Base-by-base conservation (phyloP, 2,888 invertebrate species). In the Blomia tropicalis region DNA sequence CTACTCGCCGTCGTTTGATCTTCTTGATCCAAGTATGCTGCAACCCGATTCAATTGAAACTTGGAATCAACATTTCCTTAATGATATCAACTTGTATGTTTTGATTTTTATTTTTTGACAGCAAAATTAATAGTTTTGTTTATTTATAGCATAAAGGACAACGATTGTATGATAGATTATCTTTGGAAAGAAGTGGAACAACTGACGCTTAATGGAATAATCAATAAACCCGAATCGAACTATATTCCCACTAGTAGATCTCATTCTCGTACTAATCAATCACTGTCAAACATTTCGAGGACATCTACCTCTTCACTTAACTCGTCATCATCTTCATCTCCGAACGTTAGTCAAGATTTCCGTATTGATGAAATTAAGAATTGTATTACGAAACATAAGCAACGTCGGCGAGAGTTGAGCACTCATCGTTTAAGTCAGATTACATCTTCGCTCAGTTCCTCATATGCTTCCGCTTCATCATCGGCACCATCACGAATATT, bases 151-250 rank as follows among this genome's bases (percentile, higher is more conserved):
- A 56, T 56, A 4, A 56, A 56, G 29, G 29, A 27, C 30, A 56
- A 56, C 31, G 56, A 56, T 25, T n/a, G 14, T 14, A 56, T 56
- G 56, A 56, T 22, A 3, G 56, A 56, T 25, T 30, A 11, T 19
- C 23, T 56, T 14, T 56, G 56, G 56, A 56, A 56, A 36, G 56
- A 56, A 36, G 56, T 56, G 3, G 56, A 56, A 36, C 19, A n/a
- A 36, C 25, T 56, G 56, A 56, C 56, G 23, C 2, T 56, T 11
- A 47, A n/a, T 47, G 51, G 7, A n/a, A n/a, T n/a, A 22, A 7
- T 47, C 11, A 47, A 47, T 19, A 7, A n/a, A 47, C 7, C 51
- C 23, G 22, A 22, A 7, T 47, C 51, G 5, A 25, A 7, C 27
- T 41, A 41, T n/a, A 17, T n/a, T 41, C 22, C 51, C 22, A 14